phyloP scores from a whole-genome alignment of 1,140 invertebrate species.

The Kradibia gibbosae region DNA sequence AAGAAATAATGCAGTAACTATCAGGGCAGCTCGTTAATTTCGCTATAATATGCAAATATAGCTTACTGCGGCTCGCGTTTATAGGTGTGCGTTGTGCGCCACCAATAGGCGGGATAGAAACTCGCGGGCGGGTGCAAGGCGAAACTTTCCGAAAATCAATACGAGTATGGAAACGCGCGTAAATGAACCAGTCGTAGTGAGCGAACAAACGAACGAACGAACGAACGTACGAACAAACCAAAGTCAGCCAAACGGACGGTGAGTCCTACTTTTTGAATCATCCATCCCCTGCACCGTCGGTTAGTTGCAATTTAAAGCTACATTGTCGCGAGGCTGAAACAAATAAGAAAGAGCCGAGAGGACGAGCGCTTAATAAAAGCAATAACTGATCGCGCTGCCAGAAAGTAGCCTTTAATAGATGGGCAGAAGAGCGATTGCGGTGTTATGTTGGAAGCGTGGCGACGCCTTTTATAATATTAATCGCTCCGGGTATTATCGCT shows the following conservation, averaged over 20 bases:
- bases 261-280: conserved; percentile 46
- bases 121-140: conserved; percentile 37
- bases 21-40: conserved; percentile 43
- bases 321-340: conserved; percentile 37
- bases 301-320: conserved; percentile 41
- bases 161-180: conserved; percentile 52
- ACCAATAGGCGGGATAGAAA: conserved; percentile 14
- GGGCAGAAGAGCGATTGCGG: not conserved
- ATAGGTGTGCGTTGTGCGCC: not conserved
- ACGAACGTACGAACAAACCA: not conserved
- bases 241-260: conserved; percentile 31
- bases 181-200: conserved; percentile 42
- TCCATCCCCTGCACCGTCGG: not conserved
- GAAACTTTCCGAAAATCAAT: conserved; percentile 53
- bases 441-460: not conserved
- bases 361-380: conserved; percentile 20
- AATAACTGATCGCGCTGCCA: not conserved
- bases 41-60: conserved; percentile 46
- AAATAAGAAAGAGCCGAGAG: not conserved
- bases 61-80: conserved; percentile 1
- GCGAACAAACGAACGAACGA: conserved; percentile 6
- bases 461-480: not conserved
- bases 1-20: conserved; percentile 37
- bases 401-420: conserved; percentile 21
- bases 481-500: not conserved